Evolutionary conservation across 2,888 invertebrate species (phyloP), one percentile per base, ranked within the genome.

Genomic region (Campopleginae sp.): DNA sequence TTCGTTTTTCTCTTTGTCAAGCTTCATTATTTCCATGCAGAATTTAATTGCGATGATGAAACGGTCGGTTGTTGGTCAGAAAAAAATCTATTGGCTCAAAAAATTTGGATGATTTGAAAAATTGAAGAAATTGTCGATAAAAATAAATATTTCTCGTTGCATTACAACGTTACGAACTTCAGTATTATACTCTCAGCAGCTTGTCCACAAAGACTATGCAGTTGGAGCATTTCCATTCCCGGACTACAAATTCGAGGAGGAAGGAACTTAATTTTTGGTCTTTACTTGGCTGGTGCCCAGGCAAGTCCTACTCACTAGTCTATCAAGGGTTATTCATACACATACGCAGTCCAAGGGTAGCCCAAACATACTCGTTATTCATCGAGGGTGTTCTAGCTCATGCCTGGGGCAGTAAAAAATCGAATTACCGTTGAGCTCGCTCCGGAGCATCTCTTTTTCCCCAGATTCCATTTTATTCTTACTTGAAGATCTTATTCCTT

Each of bases 321-420:
- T 5, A 58, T 68, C 44, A 23, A n/a, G 23, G 33, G 65, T 58
- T 31, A 58, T 38, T 66, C 12, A 8, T 63, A 31, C 48, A 65
- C 48, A 65, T 76, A 33, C 23, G 27, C 19, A 76, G 19, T 46
- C 14, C 10, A 31, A 44, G 58, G 70, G 66, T 17, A 33, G 33
- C 10, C 61, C 31, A 78, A 58, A 48, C 27, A 58, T 74, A 63
- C 70, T 38, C 10, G 46, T 46, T 10, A n/a, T 42, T 76, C 14
- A 61, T 68, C 38, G n/a, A 79, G 70, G 61, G 80, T 51, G 54
- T 66, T 66, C 71, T 72, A 46, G 72, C 42, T 77, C 74, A 44
- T 65, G 66, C 48, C 44, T 44, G 14, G 70, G 70, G 85, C 68
- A 79, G 72, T 87, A 79, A 81, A 87, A 58, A 87, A 86, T 87